A percentile compares a stretch with the other conserved stretches of the same genome.
Conservation (phyloP, 2,113 vertebrate species). For the Xenopus tropicalis region DNA sequence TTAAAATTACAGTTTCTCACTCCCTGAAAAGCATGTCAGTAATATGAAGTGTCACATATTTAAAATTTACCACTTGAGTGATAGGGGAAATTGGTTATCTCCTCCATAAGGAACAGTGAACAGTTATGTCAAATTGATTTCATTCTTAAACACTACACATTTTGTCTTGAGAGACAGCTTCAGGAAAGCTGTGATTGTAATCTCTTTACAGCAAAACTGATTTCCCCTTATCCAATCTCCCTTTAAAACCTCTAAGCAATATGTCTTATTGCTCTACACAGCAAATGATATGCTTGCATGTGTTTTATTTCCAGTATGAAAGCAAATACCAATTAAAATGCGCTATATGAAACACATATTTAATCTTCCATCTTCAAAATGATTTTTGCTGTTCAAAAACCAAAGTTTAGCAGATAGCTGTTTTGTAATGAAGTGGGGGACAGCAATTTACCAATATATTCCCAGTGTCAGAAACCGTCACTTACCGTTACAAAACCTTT, state of each 20-base stretch:
- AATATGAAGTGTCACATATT: too few relatives aligned
- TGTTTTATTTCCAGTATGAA: constrained; percentile 1
- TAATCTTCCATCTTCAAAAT: background rate
- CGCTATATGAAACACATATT: background rate
- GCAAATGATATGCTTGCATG: background rate
- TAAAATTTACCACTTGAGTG: too few relatives aligned
- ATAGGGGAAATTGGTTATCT: too few relatives aligned
- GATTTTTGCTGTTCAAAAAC: too few relatives aligned
- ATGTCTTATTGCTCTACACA: background rate
- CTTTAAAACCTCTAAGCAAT: background rate
- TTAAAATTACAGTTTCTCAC: too few relatives aligned
- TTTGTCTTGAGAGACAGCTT: background rate
- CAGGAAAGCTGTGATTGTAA: background rate
- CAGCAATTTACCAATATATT: too few relatives aligned
- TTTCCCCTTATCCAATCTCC: background rate
- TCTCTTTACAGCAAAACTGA: background rate
- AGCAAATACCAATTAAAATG: background rate
- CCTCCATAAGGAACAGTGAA: too few relatives aligned
- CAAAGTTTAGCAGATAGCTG: too few relatives aligned
- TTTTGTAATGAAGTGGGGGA: too few relatives aligned
- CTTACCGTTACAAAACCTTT: too few relatives aligned
- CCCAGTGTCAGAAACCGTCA: too few relatives aligned
- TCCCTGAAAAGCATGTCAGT: too few relatives aligned
- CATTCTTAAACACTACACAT: background rate
- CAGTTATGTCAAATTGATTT: background rate